Evolutionary conservation across 2,888 invertebrate species (phyloP), one percentile per base, ranked within the genome.

Genomic region (Bombylius major): DNA sequence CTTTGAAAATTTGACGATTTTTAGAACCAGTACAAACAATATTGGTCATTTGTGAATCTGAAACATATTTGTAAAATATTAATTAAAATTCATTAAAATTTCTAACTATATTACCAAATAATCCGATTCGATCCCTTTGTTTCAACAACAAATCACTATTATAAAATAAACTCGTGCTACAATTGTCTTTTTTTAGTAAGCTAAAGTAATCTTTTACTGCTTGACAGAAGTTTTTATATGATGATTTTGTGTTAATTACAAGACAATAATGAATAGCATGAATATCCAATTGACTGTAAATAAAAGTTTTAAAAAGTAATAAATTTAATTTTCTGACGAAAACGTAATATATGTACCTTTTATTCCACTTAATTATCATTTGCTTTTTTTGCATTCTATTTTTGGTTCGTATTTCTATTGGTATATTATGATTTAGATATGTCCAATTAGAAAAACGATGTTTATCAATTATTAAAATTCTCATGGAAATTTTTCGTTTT

Each of bases 331-430:
- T 7, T 3, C 8, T 7, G 4, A 36, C 5, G 8, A 36, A 36
- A 12, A 39, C 33, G 36, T 49, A 42, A 55, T 34, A 51, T 51
- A 58, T 1, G 8, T 36, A 69, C 69, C 69, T 70, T 61, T 66
- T 69, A 56, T 70, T 70, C 73, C 73, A 74, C 62, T 74, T 74
- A 56, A 74, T 67, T 56, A 71, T 70, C 69, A 72, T 69, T 62
- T 74, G 72, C 47, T 70, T 69, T 60, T 72, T 73, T 23, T 72
- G 68, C 53, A 73, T 68, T n/a, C 72, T 70, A 63, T 73, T 73
- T 63, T 72, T 71, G 42, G 67, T 71, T 56, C 70, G 68, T 55
- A 74, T 69, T 57, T 64, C 65, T 48, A 70, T 67, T 60, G 69
- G 66, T 61, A 69, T 67, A 53, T 71, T 71, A 50, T 68, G 70